Evolutionary conservation across 1,140 invertebrate genomes (phyloP).

Genomic region (Liolophura sinensis): DNA sequence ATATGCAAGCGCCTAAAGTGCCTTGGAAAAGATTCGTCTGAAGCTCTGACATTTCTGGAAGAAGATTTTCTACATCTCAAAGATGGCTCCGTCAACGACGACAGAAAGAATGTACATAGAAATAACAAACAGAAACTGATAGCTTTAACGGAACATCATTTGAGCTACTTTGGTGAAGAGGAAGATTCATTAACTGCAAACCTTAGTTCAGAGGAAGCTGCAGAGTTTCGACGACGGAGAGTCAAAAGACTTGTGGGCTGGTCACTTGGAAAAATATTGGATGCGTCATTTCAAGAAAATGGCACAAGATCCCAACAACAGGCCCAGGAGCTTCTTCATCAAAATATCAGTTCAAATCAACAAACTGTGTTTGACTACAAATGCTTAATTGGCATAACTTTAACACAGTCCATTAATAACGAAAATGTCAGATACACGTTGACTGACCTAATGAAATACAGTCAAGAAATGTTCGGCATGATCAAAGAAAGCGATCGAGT

Average conservation of each 20-base stretch:
- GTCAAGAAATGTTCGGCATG: slow-evolving; percentile 3
- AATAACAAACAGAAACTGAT: slow-evolving; percentile 14
- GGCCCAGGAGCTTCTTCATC: slow-evolving; percentile 3
- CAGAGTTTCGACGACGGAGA: slow-evolving; percentile 17
- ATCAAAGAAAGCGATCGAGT: background rate
- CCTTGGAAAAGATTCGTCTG: slow-evolving; percentile 7
- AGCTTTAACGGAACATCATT: slow-evolving; percentile 19
- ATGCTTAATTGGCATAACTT: slow-evolving; percentile 6
- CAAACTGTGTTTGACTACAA: slow-evolving; percentile 14
- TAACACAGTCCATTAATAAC: slow-evolving; percentile 2
- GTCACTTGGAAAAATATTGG: slow-evolving; percentile 12
- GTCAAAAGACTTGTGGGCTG: slow-evolving; percentile 11
- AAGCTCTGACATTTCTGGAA: slow-evolving; percentile 20
- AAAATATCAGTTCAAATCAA: slow-evolving; percentile 9
- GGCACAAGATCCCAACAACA: slow-evolving; percentile 22
- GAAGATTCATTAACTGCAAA: slow-evolving; percentile 10
- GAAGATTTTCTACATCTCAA: slow-evolving; percentile 24
- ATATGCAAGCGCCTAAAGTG: slow-evolving; percentile 9
- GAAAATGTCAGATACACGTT: background rate
- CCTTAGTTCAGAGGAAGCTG: slow-evolving; percentile 8
- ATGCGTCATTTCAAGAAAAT: slow-evolving; percentile 36
- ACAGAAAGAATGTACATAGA: slow-evolving; percentile 3
- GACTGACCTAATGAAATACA: slow-evolving; percentile 9
- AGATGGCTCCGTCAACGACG: slow-evolving; percentile 9
- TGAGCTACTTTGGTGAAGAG: slow-evolving; percentile 23